Base-by-base conservation (phyloP, 2,888 invertebrate species). In the Plagodis pulveraria region DNA sequence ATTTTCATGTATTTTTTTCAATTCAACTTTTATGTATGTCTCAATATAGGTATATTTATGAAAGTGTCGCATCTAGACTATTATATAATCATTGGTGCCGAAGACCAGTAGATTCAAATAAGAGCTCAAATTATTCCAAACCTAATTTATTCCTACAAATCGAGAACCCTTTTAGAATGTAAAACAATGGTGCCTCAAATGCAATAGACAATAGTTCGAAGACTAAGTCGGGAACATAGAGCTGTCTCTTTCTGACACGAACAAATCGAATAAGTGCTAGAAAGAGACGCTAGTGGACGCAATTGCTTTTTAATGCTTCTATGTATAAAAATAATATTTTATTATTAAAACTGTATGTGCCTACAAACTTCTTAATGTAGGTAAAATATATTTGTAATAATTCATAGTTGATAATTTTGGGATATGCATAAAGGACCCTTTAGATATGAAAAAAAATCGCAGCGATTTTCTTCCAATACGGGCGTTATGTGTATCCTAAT, bases 41-140 rank as follows among this genome's bases (percentile, higher is more conserved):
- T 38, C 1, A 9, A 43, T n/a, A 44, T 53, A 56, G 56, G 52
- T 44, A 50, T 34, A 33, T 45, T 51, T 48, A 44, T 5, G 6
- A 34, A 9, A 50, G 35, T 48, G 49, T 52, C 51, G 43, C 47
- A 44, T 56, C 44, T 56, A 32, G 5, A 6, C 8, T 56, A n/a
- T 41, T 54, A 22, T 22, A 22, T 22, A 59, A 58, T 60, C 44
- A 57, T 63, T 62, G 65, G 69, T 67, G 66, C 66, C 10, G 40
- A 40, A 49, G 50, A 60, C 52, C 50, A 50, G 40, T 58, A 47
- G 57, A 53, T 62, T 58, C 49, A 58, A 56, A 40, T 47, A 56
- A 42, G 58, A 67, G 69, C 67, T 67, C 67, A 70, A 70, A 67
- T 51, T 56, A 45, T 56, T 63, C 55, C 62, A 59, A 64, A 62